These are phyloP conservation scores for Trachymyrmex septentrionalis DNA, from an alignment of 1,140 invertebrate species.

Conservation along the genomic window DNA sequence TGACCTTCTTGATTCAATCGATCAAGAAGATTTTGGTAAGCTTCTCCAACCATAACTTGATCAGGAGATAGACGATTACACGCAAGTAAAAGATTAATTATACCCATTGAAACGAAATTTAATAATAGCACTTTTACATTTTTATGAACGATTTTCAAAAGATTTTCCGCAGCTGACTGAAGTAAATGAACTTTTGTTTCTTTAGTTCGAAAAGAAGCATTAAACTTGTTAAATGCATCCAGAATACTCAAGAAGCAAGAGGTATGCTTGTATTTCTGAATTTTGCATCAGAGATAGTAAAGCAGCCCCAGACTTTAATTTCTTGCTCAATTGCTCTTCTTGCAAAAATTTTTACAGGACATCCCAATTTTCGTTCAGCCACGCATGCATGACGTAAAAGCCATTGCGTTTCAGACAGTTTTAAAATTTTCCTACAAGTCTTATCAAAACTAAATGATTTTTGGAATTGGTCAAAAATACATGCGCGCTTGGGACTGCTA, in stretches of 20 bases:
- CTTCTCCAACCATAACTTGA: slow-evolving; percentile 2
- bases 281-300: not conserved
- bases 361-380: not conserved
- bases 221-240: slow-evolving; percentile 10
- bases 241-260: slow-evolving; percentile 19
- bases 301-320: slow-evolving; percentile 11
- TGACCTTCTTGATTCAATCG: not conserved
- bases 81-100: not conserved
- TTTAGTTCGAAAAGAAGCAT: not conserved
- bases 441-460: too few species aligned
- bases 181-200: slow-evolving; percentile 22
- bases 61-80: not conserved
- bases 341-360: not conserved
- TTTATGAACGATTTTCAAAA: slow-evolving; percentile 1
- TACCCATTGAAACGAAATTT: not conserved
- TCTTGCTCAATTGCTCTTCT: not conserved
- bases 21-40: not conserved
- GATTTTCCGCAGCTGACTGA: not conserved
- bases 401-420: too few species aligned
- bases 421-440: too few species aligned
- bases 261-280: slow-evolving; percentile 6
- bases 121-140: not conserved
- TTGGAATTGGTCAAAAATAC: too few species aligned
- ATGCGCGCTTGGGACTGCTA: too few species aligned
- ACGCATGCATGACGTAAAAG: too few species aligned